A percentile compares a stretch with the other conserved stretches of the same genome.
These are phyloP conservation scores for Anoplius nigerrimus DNA, from an alignment of 2,888 invertebrate species.

Conservation along the genomic window DNA sequence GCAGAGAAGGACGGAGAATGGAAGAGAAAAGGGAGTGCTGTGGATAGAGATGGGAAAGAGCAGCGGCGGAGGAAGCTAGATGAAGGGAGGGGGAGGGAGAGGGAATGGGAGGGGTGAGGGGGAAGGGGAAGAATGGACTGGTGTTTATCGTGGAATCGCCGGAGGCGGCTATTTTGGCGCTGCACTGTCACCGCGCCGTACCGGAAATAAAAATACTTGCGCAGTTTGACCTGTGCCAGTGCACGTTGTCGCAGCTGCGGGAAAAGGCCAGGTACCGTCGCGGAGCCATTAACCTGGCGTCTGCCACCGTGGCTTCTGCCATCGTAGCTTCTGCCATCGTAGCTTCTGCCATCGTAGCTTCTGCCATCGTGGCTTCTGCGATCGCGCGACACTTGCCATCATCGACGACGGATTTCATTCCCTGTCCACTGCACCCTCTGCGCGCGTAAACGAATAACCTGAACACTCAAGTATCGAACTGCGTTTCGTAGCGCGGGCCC, in stretches of 20 bases:
- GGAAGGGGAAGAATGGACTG: constrained; percentile 43
- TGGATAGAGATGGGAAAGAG: constrained; percentile 14
- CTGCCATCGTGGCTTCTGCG: too few species aligned
- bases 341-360: too few species aligned
- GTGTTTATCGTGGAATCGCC: constrained; percentile 62
- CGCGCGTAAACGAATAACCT: constrained; percentile 37
- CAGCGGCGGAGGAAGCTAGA: constrained; percentile 7
- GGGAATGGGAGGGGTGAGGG: constrained; percentile 16
- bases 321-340: too few species aligned
- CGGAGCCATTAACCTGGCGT: constrained; percentile 44
- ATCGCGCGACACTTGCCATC: too few species aligned
- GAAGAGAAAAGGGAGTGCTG: constrained; percentile 6
- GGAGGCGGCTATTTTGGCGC: constrained; percentile 59
- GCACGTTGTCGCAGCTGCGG: constrained; percentile 1
- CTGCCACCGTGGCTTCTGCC: constrained; percentile 18
- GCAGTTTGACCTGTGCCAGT: constrained; percentile 31
- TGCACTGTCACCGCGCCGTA: constrained; percentile 51
- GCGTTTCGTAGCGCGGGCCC: constrained; percentile 21
- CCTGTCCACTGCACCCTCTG: constrained; percentile 14
- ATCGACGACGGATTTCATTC: constrained; percentile 34
- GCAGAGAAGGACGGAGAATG: background rate
- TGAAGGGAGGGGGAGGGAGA: constrained; percentile 18
- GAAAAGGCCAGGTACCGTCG: constrained; percentile 43
- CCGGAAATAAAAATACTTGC: constrained; percentile 56
- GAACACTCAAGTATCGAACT: constrained; percentile 27